These are phyloP conservation scores for Numida meleagris DNA, from an alignment of 2,113 vertebrate species.

Conservation along the genomic window DNA sequence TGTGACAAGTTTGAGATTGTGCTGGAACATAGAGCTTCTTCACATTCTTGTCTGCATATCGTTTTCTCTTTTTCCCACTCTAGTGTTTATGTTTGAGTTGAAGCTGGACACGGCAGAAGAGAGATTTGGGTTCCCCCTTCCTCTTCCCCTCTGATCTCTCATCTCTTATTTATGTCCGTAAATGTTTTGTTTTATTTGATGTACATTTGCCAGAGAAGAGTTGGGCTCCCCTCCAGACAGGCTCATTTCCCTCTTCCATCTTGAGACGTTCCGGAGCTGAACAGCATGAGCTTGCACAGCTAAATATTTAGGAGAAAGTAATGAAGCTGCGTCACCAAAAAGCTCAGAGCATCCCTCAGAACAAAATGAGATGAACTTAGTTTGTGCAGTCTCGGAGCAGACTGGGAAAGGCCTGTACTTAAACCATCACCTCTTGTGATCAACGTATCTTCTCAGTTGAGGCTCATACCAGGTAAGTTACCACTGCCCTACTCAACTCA, in stretches of 20 bases:
- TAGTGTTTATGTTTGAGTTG: neutral
- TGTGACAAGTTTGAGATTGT: neutral
- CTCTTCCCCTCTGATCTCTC: neutral
- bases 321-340: neutral
- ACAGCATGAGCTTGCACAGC: neutral
- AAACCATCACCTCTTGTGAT: neutral
- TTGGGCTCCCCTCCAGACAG: constrained; percentile 19
- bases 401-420: neutral
- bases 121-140: neutral
- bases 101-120: neutral
- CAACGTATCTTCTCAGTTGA: neutral
- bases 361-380: neutral
- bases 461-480: neutral
- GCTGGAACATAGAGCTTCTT: neutral
- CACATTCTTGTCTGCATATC: neutral
- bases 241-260: constrained; percentile 42
- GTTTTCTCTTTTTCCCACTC: neutral
- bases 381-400: neutral
- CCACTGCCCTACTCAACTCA: neutral
- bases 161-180: constrained; percentile 39
- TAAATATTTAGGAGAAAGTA: constrained; percentile 49
- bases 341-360: neutral
- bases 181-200: constrained; percentile 61
- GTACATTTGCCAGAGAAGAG: constrained; percentile 41
- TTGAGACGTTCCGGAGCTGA: constrained; percentile 32